A percentile compares a stretch with the other conserved stretches of the same genome.
Conservation (phyloP, 2,113 vertebrate species). For the Poecilia latipinna region DNA sequence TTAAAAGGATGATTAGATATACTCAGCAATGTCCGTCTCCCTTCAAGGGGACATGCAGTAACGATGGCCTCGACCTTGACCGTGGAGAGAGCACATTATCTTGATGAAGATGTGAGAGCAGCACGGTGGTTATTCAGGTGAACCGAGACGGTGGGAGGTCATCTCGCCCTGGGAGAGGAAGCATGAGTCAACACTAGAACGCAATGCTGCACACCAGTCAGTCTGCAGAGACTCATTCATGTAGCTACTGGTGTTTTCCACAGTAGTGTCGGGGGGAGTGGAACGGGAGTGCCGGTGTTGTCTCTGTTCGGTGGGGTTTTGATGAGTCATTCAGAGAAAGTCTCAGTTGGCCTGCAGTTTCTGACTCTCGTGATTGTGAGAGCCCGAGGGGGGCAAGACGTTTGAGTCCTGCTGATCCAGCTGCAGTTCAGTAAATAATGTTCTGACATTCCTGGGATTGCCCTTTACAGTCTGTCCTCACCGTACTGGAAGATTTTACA, state of each 20-base stretch:
- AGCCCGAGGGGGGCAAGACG: not conserved
- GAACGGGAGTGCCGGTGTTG: not conserved
- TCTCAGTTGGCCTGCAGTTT: not conserved
- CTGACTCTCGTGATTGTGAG: not conserved
- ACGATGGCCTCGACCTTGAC: not conserved
- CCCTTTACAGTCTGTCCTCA: not conserved
- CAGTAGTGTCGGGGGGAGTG: not conserved
- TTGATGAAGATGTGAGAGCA: conserved; percentile 15
- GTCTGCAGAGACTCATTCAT: conserved; percentile 15
- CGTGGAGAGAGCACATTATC: not conserved
- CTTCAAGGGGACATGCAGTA: not conserved
- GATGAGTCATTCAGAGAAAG: conserved; percentile 14
- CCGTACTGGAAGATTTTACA: not conserved
- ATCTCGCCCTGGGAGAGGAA: conserved; percentile 29
- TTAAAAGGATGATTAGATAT: not conserved
- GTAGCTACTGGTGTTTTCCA: not conserved
- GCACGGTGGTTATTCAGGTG: conserved; percentile 14
- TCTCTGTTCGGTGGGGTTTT: not conserved
- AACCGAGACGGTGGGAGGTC: conserved; percentile 35
- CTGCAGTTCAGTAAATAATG: not conserved
- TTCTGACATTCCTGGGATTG: too few relatives aligned
- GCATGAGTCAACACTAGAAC: conserved; percentile 44
- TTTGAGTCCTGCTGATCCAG: conserved; percentile 1
- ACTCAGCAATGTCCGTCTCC: not conserved
- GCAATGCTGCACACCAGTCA: conserved; percentile 4